phyloP scores from a whole-genome alignment of 2,888 invertebrate species.

The Eucriotettix oculatus region DNA sequence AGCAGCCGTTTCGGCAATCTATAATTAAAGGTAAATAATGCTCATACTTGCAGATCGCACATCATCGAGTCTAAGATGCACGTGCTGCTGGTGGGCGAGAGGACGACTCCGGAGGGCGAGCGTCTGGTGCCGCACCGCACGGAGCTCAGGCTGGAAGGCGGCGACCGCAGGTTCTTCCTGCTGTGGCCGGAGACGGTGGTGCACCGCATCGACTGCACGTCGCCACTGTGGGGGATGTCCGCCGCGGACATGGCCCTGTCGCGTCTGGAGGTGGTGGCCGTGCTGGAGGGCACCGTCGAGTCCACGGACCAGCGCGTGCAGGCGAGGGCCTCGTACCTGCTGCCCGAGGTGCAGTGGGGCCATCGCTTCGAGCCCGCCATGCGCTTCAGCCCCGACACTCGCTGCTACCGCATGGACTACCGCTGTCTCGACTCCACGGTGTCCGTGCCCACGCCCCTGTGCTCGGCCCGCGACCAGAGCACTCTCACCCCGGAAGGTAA shows the following conservation, averaged over 20 bases:
- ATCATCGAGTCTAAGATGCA: conserved; percentile 63
- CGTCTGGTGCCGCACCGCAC: conserved; percentile 25
- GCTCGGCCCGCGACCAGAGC: not conserved
- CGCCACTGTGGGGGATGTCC: conserved; percentile 64
- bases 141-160: conserved; percentile 45
- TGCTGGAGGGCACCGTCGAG: conserved; percentile 65
- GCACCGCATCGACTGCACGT: conserved; percentile 58
- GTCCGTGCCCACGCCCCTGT: not conserved
- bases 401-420: conserved; percentile 42
- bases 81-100: conserved; percentile 45
- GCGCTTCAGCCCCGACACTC: conserved; percentile 37
- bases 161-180: conserved; percentile 46
- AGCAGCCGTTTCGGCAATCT: too few species aligned
- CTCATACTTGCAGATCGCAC: conserved; percentile 38
- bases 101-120: conserved; percentile 50
- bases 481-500: too few species aligned
- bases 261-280: conserved; percentile 66
- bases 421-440: conserved; percentile 43
- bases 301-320: conserved; percentile 58
- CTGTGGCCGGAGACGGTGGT: conserved; percentile 80
- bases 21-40: too few species aligned
- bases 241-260: conserved; percentile 56
- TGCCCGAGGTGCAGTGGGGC: conserved; percentile 71
- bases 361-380: conserved; percentile 58
- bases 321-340: conserved; percentile 59